Conservation (phyloP, 1,140 invertebrate species). For the Apolygus lucorum region DNA sequence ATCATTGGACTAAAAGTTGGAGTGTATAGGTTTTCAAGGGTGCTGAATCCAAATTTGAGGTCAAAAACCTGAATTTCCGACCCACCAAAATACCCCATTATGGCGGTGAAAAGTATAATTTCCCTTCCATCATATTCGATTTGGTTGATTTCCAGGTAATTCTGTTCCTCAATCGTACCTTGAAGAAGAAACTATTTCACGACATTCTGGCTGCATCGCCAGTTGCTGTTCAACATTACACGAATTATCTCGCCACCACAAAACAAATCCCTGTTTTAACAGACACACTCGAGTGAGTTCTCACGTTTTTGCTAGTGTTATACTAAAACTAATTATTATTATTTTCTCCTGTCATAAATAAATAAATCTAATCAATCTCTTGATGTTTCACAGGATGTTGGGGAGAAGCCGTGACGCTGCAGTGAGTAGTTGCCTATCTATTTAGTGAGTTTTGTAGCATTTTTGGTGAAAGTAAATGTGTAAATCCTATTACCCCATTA, state of each 20-base stretch:
- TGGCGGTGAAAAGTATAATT: too few species aligned
- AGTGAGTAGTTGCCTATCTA: too few species aligned
- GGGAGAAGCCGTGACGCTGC: conserved; percentile 43
- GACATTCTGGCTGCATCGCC: conserved; percentile 42
- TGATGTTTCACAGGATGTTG: conserved; percentile 42
- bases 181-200: conserved; percentile 43
- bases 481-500: too few species aligned
- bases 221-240: conserved; percentile 43
- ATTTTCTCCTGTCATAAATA: too few species aligned
- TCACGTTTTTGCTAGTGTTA: conserved; percentile 20
- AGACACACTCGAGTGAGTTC: not conserved
- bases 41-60: too few species aligned
- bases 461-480: too few species aligned
- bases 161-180: conserved; percentile 45
- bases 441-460: too few species aligned
- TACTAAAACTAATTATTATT: too few species aligned
- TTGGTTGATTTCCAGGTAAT: conserved; percentile 42
- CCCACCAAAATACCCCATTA: too few species aligned
- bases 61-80: too few species aligned
- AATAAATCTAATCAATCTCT: conserved; percentile 22
- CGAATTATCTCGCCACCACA: conserved; percentile 44
- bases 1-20: too few species aligned
- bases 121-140: conserved; percentile 23
- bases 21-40: too few species aligned
- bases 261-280: conserved; percentile 26